Evolutionary conservation across 2,797 vertebrate genomes (phyloP).

Genomic region (Notoglanidium macrostoma): DNA sequence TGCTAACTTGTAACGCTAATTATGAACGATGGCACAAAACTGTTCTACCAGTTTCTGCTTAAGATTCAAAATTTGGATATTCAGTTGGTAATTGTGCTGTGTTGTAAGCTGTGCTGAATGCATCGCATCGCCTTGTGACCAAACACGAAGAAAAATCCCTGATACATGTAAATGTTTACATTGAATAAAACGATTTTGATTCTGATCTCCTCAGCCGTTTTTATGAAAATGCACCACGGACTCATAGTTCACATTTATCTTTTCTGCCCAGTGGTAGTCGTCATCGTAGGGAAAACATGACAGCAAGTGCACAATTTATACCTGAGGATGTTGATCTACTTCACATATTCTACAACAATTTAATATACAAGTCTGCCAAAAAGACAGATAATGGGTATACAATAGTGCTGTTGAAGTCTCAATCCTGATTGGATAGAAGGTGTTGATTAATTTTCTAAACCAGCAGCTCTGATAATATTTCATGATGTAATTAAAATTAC

Average conservation of each 20-base stretch:
- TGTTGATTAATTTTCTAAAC: background rate
- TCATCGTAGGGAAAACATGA: background rate
- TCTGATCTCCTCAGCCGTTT: background rate
- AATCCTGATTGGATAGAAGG: background rate
- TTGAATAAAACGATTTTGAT: background rate
- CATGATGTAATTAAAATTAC: background rate
- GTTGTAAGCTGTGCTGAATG: background rate
- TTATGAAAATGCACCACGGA: background rate
- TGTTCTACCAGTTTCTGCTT: background rate
- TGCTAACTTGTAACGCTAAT: background rate
- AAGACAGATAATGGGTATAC: background rate
- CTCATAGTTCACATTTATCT: background rate
- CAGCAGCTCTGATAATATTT: background rate
- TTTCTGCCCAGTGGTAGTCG: background rate
- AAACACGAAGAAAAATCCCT: background rate
- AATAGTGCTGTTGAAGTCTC: background rate
- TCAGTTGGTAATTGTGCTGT: background rate
- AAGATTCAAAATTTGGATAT: background rate
- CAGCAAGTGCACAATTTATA: background rate
- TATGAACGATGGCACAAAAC: background rate
- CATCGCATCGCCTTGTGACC: background rate
- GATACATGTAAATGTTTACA: background rate
- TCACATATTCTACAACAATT: background rate
- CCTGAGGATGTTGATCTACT: background rate
- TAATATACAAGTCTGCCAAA: background rate